Base-by-base conservation (phyloP, 2,888 invertebrate species). In the Liposcelis brunnea region DNA sequence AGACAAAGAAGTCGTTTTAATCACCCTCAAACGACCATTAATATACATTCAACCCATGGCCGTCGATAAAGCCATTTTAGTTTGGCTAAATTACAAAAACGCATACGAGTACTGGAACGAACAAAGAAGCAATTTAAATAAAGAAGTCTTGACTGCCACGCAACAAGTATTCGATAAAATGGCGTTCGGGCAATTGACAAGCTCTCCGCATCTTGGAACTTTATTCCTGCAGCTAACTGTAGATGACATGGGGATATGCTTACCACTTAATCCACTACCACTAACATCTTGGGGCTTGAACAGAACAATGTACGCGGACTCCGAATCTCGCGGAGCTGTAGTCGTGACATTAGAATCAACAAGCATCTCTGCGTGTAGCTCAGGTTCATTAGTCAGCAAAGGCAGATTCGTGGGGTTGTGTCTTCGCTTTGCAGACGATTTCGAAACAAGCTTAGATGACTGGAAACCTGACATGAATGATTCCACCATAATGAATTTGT, bases 51-150 rank as follows among this genome's bases (percentile, higher is more conserved):
- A 97, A 63, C 95, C 97, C 0, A 78, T 90, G 57, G 97, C 98
- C 7, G 85, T 98, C 45, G 98, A 98, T 64, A 93, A 93, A 69
- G 97, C 93, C 11, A 93, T 98, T 52, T 72, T 98, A 15, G 91
- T 98, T 40, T 99, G 98, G 97, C 70, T 98, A 51, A 97, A 98
- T 68, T 98, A 98, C 61, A 95, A 95, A 67, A 97, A 95, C 64
- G 95, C 97, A 0, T 97, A 97, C 60, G 95, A 98, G 61, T 97
- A 95, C 64, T 98, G 97, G 97, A 90, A 87, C 54, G 94, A 94
- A 62, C 95, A 97, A 64, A 68, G 95, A 3, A 80, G 87, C 4
- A 87, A 82, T 55, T 68, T 94, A 35, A 93, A 87, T 59, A 86
- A 83, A 56, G 93, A 94, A 60, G 84, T 89, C 33, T 66, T 82